Evolutionary conservation across 2,888 invertebrate genomes (phyloP).

Genomic region (Conops quadrifasciatus): DNA sequence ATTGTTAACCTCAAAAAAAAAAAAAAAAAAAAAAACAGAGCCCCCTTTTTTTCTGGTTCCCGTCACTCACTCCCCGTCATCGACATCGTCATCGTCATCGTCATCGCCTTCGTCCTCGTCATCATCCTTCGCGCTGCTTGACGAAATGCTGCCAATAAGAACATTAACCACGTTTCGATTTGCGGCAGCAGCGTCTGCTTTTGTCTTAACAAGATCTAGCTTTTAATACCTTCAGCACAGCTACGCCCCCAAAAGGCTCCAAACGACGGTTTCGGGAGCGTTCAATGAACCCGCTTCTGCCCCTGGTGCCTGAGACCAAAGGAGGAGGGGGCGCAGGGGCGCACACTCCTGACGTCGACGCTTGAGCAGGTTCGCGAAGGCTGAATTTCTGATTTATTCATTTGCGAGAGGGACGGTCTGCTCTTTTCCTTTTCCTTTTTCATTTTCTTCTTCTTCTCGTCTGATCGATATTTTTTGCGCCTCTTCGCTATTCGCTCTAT

Average conservation of each 20-base stretch:
- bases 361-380: constrained; percentile 21
- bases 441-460: not conserved
- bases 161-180: constrained; percentile 20
- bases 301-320: too few species aligned
- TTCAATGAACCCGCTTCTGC: constrained; percentile 22
- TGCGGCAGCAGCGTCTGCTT: constrained; percentile 12
- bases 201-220: constrained; percentile 34
- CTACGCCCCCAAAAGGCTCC: constrained; percentile 29
- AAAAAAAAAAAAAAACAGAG: too few species aligned
- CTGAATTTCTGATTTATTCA: not conserved
- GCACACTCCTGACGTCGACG: not conserved
- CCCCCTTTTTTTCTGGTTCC: constrained; percentile 22
- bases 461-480: not conserved
- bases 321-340: not conserved
- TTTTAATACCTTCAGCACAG: constrained; percentile 31
- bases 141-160: constrained; percentile 31
- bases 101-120: too few species aligned
- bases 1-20: constrained; percentile 42
- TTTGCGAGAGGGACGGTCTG: too few species aligned
- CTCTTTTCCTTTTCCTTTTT: not conserved
- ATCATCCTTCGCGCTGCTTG: constrained; percentile 5
- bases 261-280: not conserved
- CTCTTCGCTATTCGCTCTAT: not conserved
- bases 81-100: constrained; percentile 39
- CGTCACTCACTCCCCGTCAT: constrained; percentile 33